Conservation (phyloP, 2,888 invertebrate species). For the Andrena fulva region DNA sequence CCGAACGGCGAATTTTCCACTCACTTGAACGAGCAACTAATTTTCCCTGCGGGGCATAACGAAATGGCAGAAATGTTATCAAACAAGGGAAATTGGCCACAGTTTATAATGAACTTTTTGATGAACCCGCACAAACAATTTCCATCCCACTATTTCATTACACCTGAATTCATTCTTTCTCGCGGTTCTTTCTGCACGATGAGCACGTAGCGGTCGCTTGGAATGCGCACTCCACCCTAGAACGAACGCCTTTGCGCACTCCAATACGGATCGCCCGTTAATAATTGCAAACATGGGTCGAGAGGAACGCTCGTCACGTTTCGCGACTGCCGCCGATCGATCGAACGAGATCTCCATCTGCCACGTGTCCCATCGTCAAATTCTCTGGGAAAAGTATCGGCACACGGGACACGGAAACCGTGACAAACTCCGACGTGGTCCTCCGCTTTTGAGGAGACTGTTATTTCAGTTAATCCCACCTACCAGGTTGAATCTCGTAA, state of each 20-base stretch:
- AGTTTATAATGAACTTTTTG: slow-evolving; percentile 29
- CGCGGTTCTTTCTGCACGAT: too few relatives aligned
- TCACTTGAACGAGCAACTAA: slow-evolving; percentile 7
- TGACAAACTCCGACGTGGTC: background rate
- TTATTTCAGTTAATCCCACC: slow-evolving; percentile 8
- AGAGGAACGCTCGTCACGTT: background rate
- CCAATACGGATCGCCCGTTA: slow-evolving; percentile 6
- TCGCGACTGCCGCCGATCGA: background rate
- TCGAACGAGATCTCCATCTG: background rate
- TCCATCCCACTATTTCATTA: background rate
- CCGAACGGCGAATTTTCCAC: slow-evolving; percentile 8
- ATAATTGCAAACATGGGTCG: slow-evolving; percentile 6
- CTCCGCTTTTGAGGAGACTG: background rate
- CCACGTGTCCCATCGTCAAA: background rate
- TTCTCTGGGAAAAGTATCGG: background rate
- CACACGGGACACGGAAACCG: background rate
- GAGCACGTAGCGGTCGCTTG: background rate
- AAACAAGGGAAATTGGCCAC: background rate
- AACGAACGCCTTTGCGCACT: background rate
- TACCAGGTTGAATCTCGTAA: background rate
- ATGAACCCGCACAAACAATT: slow-evolving; percentile 13
- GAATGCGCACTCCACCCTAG: background rate
- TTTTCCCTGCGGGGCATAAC: background rate
- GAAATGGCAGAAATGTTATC: slow-evolving; percentile 17
- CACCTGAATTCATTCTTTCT: background rate